phyloP scores from a whole-genome alignment of 2,888 invertebrate genomes.

The Eupithecia inturbata region DNA sequence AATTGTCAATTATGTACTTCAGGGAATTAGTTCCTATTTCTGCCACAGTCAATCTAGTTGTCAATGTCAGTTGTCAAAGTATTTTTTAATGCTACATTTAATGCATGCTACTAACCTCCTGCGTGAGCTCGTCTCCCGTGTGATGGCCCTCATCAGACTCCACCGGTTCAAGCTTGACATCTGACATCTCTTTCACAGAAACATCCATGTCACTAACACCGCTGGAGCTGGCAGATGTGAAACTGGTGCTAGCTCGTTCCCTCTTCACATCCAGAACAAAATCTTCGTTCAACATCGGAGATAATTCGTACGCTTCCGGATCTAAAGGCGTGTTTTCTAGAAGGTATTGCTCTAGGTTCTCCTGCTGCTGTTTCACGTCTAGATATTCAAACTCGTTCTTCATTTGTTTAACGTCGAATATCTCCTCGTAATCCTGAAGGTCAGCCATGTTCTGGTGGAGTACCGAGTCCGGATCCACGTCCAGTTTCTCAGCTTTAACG shows the following conservation, averaged over 20 bases:
- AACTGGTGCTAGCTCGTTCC: constrained; percentile 80
- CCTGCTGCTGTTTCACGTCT: constrained; percentile 73
- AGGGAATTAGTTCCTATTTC: not conserved
- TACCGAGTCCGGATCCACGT: constrained; percentile 74
- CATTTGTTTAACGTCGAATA: constrained; percentile 68
- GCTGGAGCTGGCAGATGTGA: constrained; percentile 78
- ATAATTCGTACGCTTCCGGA: constrained; percentile 68
- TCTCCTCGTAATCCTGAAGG: constrained; percentile 81
- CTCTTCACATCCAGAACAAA: constrained; percentile 73
- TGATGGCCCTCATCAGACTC: constrained; percentile 79
- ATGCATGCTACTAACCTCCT: constrained; percentile 70
- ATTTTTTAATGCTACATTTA: not conserved
- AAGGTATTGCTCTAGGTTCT: constrained; percentile 73
- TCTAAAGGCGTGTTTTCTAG: constrained; percentile 77
- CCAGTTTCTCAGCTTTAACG: constrained; percentile 66
- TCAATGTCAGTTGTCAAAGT: constrained; percentile 5
- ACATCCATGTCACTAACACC: constrained; percentile 80
- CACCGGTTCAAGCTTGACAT: constrained; percentile 72
- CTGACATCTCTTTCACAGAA: constrained; percentile 63
- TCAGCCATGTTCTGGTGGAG: constrained; percentile 85
- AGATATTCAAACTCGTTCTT: constrained; percentile 71
- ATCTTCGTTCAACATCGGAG: constrained; percentile 76
- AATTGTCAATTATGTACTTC: not conserved
- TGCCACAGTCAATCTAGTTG: not conserved
- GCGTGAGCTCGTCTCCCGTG: constrained; percentile 79